A percentile compares a stretch with the other conserved stretches of the same genome.
Evolutionary conservation across 2,888 invertebrate species (phyloP).

Genomic region (Anoplius nigerrimus): DNA sequence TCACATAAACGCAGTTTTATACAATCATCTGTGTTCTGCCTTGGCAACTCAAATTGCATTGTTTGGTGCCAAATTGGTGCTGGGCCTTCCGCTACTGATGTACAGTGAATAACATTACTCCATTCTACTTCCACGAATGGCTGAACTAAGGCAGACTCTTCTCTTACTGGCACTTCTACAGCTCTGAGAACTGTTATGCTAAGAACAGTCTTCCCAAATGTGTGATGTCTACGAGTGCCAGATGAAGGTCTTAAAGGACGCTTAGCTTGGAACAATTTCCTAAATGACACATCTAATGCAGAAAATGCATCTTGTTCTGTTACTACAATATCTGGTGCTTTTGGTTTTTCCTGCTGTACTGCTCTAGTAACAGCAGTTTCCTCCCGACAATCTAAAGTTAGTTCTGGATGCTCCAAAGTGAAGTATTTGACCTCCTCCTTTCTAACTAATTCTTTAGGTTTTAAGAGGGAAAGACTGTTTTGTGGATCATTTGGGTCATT

Average conservation of each 20-base stretch:
- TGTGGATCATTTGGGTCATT: slow-evolving; percentile 69
- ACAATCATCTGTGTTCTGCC: slow-evolving; percentile 55
- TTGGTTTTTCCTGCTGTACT: slow-evolving; percentile 41
- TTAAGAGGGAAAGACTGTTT: slow-evolving; percentile 49
- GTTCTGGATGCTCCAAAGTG: slow-evolving; percentile 57
- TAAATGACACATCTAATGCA: slow-evolving; percentile 60
- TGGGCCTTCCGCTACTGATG: slow-evolving; percentile 66
- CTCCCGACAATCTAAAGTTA: slow-evolving; percentile 42
- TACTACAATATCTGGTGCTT: slow-evolving; percentile 63
- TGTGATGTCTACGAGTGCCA: slow-evolving; percentile 47
- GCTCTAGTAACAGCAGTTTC: slow-evolving; percentile 16
- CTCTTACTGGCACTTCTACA: slow-evolving; percentile 71
- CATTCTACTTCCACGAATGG: slow-evolving; percentile 70
- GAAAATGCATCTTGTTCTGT: slow-evolving; percentile 65
- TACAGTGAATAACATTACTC: slow-evolving; percentile 60
- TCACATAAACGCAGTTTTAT: slow-evolving; percentile 69
- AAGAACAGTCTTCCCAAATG: slow-evolving; percentile 63
- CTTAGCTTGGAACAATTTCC: slow-evolving; percentile 61
- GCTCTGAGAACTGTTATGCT: slow-evolving; percentile 67
- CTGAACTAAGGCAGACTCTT: slow-evolving; percentile 70
- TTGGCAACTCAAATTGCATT: slow-evolving; percentile 66
- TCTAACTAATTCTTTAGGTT: slow-evolving; percentile 35
- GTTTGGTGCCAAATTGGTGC: slow-evolving; percentile 73
- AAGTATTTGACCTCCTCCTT: slow-evolving; percentile 59
- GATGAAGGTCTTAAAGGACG: slow-evolving; percentile 60